Conservation (phyloP, 2,113 vertebrate species). For the Carettochelys insculpta region DNA sequence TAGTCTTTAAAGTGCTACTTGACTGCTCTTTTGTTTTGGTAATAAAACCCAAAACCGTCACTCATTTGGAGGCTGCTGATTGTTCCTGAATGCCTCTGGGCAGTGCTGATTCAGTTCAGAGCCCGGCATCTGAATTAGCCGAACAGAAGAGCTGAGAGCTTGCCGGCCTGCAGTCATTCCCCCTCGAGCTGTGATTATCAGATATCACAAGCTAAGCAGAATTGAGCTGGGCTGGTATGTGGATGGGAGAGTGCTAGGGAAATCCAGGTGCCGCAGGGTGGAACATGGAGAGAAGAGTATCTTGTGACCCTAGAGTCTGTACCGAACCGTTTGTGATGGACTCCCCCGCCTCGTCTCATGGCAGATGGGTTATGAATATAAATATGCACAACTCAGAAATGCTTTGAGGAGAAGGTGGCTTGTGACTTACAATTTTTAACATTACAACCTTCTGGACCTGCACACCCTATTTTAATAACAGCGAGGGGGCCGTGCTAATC, state of each 20-base stretch:
- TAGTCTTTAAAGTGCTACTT: too few relatives aligned
- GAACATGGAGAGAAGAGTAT: neutral
- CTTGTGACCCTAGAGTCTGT: rapidly evolving
- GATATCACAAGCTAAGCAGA: neutral
- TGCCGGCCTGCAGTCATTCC: neutral
- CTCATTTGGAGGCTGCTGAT: neutral
- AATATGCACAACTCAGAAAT: too few relatives aligned
- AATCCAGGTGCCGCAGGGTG: neutral
- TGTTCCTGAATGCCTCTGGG: neutral
- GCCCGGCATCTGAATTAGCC: neutral
- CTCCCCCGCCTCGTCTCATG: too few relatives aligned
- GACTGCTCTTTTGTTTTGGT: too few relatives aligned
- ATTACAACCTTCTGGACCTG: too few relatives aligned
- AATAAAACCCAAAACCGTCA: neutral
- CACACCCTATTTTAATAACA: too few relatives aligned
- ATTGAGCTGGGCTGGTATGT: neutral
- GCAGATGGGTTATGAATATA: too few relatives aligned
- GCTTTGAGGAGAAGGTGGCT: too few relatives aligned
- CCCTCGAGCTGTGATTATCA: neutral
- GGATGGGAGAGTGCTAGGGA: neutral
- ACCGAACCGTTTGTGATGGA: too few relatives aligned
- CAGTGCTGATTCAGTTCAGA: neutral
- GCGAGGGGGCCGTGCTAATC: too few relatives aligned
- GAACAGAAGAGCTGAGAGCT: neutral
- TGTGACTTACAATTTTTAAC: too few relatives aligned